These are phyloP conservation scores for Phyllostomus hastatus DNA, from an alignment of 2,113 vertebrate genomes.

Conservation along the genomic window DNA sequence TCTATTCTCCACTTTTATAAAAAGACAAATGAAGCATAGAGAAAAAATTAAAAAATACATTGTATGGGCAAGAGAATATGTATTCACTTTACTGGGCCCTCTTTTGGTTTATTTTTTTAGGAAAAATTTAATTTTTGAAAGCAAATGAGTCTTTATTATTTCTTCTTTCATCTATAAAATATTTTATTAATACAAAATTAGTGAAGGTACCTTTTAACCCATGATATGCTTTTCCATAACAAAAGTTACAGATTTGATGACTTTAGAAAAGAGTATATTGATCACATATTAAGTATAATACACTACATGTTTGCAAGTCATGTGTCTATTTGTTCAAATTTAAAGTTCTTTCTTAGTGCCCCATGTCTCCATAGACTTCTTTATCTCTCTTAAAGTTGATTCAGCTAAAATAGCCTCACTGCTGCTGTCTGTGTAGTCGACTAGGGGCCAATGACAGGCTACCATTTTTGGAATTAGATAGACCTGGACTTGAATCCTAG, in stretches of 20 bases:
- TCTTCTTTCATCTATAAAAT: background rate
- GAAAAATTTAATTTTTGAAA: constrained; percentile 8
- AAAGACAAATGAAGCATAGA: constrained; percentile 1
- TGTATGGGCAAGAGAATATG: background rate
- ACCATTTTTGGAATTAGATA: background rate
- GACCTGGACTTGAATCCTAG: background rate
- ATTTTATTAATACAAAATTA: constrained; percentile 2
- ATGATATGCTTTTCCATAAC: background rate
- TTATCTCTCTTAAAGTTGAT: background rate
- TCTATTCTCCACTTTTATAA: constrained; percentile 53
- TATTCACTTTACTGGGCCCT: background rate
- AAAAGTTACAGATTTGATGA: background rate
- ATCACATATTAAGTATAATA: background rate
- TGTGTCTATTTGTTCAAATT: background rate
- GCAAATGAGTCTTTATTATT: background rate
- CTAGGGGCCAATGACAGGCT: background rate
- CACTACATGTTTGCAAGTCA: background rate
- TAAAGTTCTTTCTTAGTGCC: background rate
- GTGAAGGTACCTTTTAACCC: background rate
- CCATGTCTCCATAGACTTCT: background rate
- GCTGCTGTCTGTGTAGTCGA: background rate
- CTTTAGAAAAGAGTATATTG: background rate
- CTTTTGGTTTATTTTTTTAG: background rate
- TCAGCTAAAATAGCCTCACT: background rate
- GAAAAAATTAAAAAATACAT: background rate